Evolutionary conservation across 2,888 invertebrate species (phyloP), one percentile per base, ranked within the genome.

Genomic region (Chelonus formosanus): DNA sequence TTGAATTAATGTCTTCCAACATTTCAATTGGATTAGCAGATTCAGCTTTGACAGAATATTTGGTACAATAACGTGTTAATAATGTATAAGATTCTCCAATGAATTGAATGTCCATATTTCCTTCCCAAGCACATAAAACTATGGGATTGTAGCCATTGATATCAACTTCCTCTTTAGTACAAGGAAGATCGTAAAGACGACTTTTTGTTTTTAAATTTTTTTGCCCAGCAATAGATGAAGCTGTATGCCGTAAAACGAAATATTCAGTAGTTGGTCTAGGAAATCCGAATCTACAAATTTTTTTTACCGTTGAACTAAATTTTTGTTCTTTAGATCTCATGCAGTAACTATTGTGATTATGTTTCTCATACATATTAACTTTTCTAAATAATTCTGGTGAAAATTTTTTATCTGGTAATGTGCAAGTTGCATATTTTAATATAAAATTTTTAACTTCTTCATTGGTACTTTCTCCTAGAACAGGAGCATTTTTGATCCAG

Each of bases 31-130:
- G 58, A 58, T 73, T 71, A 54, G 66, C 70, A 67, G 75, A 78
- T 70, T 78, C 79, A 5, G 61, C 34, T 71, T 79, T 78, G 0
- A 75, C 71, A 3, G 67, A 65, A 65, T 78, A 78, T 67, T 79
- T 78, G 5, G 76, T 77, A 4, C 74, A 31, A 45, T 77, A 78
- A 47, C 68, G 70, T 35, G 68, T 75, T 48, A 78, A 66, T 34
- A 74, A 59, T 8, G 74, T 65, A 53, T 76, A 72, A 67, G 73
- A 73, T 61, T 73, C 71, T n/a, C 69, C 67, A 55, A 71, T 64
- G 43, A 69, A 74, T 68, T 76, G 77, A 32, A 79, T 71, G 50
- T 77, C 77, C 53, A 71, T 74, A 69, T 78, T 78, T 1, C 74
- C 75, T 36, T 55, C 10, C 55, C 57, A 56, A 5, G 31, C 20